phyloP scores from a whole-genome alignment of 2,113 vertebrate genomes.

The Rana temporaria region DNA sequence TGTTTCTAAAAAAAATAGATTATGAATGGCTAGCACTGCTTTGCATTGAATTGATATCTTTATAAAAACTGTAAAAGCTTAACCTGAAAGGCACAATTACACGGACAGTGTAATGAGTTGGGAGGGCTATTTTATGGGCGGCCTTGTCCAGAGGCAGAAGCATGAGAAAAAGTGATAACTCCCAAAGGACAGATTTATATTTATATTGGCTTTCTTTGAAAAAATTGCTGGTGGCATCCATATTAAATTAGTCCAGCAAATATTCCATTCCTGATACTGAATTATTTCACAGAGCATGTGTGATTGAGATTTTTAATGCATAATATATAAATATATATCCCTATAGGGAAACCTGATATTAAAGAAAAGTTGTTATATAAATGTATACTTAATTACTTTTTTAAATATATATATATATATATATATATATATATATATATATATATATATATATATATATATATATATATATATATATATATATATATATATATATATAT shows the following conservation, averaged over 20 bases:
- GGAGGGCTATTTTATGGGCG: conserved; percentile 1
- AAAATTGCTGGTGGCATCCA: conserved; percentile 44
- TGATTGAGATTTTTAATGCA: conserved; percentile 30
- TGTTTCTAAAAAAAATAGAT: no score
- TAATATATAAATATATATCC: conserved; percentile 14
- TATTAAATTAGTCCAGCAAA: conserved; percentile 40
- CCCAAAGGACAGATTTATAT: conserved; percentile 31
- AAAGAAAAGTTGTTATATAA: neutral
- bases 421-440: no score
- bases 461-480: neutral
- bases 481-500: neutral
- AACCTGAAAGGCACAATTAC: neutral
- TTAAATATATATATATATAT: neutral
- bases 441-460: no score
- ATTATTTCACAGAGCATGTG: conserved; percentile 14
- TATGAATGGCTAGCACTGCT: no score
- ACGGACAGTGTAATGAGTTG: conserved; percentile 28
- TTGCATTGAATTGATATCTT: neutral
- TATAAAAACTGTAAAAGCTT: neutral
- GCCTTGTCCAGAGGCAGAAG: neutral
- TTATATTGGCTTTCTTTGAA: no score
- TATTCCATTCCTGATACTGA: conserved; percentile 25
- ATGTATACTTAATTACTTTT: conserved; percentile 7
- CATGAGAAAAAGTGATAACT: conserved; percentile 10
- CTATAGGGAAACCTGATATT: neutral